These are phyloP conservation scores for Neodiprion fabricii DNA, from an alignment of 1,140 invertebrate species.

Conservation along the genomic window DNA sequence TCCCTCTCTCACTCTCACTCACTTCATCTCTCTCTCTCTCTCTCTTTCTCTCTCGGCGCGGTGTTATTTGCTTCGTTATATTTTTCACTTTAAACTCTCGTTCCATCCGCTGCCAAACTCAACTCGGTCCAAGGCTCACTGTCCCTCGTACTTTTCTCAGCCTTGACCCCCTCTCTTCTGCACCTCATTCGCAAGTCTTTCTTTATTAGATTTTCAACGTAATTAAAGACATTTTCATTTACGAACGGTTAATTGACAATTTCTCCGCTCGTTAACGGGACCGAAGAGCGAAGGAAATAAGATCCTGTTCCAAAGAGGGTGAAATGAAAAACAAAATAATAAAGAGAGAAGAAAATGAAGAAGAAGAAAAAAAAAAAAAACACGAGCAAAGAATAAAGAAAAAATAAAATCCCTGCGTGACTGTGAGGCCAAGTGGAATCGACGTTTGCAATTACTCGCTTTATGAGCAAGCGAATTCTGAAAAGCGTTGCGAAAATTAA, in stretches of 20 bases:
- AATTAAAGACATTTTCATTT: constrained; percentile 11
- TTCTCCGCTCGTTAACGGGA: not conserved
- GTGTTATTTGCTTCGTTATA: constrained; percentile 1
- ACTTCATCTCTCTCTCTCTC: not conserved
- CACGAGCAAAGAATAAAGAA: too few species aligned
- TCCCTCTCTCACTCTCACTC: not conserved
- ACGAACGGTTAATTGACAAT: constrained; percentile 15
- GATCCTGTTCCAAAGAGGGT: not conserved
- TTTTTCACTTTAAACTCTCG: not conserved
- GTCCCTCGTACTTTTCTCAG: not conserved
- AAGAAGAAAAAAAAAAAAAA: too few species aligned
- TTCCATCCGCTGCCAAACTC: not conserved
- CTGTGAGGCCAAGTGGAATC: not conserved
- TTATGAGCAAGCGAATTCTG: not conserved
- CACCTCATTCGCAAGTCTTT: constrained; percentile 2
- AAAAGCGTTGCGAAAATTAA: too few species aligned
- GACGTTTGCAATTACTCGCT: not conserved
- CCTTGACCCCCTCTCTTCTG: not conserved
- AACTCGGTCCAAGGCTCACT: too few species aligned
- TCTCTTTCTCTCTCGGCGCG: constrained; percentile 9
- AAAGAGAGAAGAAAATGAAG: too few species aligned
- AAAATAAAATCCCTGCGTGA: too few species aligned
- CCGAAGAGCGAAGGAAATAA: constrained; percentile 11
- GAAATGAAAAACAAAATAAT: too few species aligned
- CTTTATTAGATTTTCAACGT: constrained; percentile 15